These are phyloP conservation scores for Grantiella picta DNA, from an alignment of 2,113 vertebrate genomes.

Conservation along the genomic window DNA sequence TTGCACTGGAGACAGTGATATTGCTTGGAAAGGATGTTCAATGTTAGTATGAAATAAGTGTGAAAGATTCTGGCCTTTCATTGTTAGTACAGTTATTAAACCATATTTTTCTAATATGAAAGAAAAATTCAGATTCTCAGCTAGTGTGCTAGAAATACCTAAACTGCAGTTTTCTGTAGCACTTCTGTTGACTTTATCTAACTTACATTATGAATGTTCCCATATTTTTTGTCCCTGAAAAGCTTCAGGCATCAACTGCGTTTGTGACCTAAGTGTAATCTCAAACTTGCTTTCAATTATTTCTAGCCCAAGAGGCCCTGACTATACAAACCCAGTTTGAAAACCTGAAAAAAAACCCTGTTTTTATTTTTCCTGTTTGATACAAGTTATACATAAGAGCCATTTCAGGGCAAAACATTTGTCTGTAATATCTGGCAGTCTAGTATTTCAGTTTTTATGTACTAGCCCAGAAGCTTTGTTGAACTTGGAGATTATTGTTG, in stretches of 20 bases:
- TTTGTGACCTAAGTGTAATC: slow-evolving; percentile 65
- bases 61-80: neutral
- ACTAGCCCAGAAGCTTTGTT: slow-evolving; percentile 37
- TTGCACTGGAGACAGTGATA: neutral
- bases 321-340: slow-evolving; percentile 63
- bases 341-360: neutral
- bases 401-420: slow-evolving; percentile 44
- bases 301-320: slow-evolving; percentile 67
- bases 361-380: slow-evolving; percentile 42
- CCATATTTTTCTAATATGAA: slow-evolving; percentile 8
- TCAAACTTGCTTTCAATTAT: slow-evolving; percentile 75
- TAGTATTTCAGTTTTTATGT: slow-evolving; percentile 49
- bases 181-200: slow-evolving; percentile 64
- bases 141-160: slow-evolving; percentile 15
- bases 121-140: neutral
- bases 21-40: neutral
- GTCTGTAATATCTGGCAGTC: slow-evolving; percentile 8
- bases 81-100: slow-evolving; percentile 9
- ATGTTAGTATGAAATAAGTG: neutral
- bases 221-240: slow-evolving; percentile 55
- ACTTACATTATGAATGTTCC: slow-evolving; percentile 51
- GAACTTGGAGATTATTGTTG: slow-evolving; percentile 18
- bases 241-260: slow-evolving; percentile 61
- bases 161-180: slow-evolving; percentile 21
- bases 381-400: slow-evolving; percentile 9